Evolutionary conservation across 2,113 vertebrate genomes (phyloP), one percentile per base, ranked within the genome.

Genomic region (Lucifuga dentata): DNA sequence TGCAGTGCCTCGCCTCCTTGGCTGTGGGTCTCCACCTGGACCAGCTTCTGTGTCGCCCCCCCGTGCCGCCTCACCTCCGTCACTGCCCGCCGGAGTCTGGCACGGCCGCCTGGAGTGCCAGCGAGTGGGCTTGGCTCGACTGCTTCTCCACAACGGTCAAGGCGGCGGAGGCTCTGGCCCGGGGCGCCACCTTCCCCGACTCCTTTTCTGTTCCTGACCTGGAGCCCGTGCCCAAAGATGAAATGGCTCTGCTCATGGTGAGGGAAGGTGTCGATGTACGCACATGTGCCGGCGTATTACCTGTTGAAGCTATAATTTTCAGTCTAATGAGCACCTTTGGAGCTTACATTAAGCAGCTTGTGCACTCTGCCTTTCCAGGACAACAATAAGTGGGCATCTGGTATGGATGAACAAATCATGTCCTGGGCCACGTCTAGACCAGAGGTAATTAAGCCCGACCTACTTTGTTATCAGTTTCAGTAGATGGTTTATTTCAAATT

Each of bases 401-500:
- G 95, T 13, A 92, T 96, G 93, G 98, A 99, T 76, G 98, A 99
- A 40, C 97, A 99, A 85, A 96, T 99, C 79, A 99, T 99, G 96
- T 96, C 95, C 16, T 99, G 98, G 98, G 98, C 98, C 77, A 98
- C 95, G 0, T 95, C 95, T 5, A 93, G 95, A 86, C 97, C 97
- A 39, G 97, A 99, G 95, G 97, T 99, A 62, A 86, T 21, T 23
- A 0, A 51, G 8, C 2, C 0, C 10, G 5, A 38, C 0, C 26
- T 5, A 21, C 58, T 1, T 11, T 29, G 20, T 46, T n/a, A n/a
- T n/a, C n/a, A 38, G 6, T 29, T 68, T 2, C 0, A 53, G 61
- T 21, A 4, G 67, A 48, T 10, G 2, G 5, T 49, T 33, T 51
- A 11, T n/a, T 7, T 48, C n/a, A 11, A n/a, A 3, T 11, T 11